Conservation (phyloP, 1,140 invertebrate species). For the Drosophila sproati region DNA sequence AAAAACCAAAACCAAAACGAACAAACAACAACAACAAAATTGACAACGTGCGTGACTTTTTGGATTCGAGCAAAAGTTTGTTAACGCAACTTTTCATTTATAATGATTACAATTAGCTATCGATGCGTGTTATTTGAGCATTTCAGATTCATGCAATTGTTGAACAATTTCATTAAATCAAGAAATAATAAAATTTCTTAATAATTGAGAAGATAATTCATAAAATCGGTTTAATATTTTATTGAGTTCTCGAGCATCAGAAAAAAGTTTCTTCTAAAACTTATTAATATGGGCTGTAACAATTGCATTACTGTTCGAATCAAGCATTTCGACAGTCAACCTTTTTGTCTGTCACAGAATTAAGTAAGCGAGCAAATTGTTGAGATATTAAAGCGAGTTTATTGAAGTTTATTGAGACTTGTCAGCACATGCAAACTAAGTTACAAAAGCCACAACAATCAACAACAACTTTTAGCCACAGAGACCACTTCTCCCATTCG, state of each 20-base stretch:
- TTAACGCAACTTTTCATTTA: constrained; percentile 26
- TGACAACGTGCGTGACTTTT: constrained; percentile 56
- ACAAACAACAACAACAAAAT: background rate
- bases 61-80: constrained; percentile 14
- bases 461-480: constrained; percentile 33
- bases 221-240: too few species aligned
- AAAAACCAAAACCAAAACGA: background rate
- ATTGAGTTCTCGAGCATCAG: too few species aligned
- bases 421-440: constrained; percentile 73
- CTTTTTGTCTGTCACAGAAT: constrained; percentile 23
- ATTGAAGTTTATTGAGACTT: constrained; percentile 79
- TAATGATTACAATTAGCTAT: constrained; percentile 3
- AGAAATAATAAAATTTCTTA: too few species aligned
- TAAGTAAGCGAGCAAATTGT: constrained; percentile 47
- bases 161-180: too few species aligned
- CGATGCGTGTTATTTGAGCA: background rate
- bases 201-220: too few species aligned
- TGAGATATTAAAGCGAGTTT: constrained; percentile 74
- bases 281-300: background rate
- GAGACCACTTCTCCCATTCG: background rate
- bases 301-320: background rate
- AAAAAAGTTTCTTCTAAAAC: too few species aligned
- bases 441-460: constrained; percentile 31
- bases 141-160: background rate
- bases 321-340: background rate